Evolutionary conservation across 2,797 vertebrate genomes (phyloP).

Genomic region (Hypotaenidia philippensis): DNA sequence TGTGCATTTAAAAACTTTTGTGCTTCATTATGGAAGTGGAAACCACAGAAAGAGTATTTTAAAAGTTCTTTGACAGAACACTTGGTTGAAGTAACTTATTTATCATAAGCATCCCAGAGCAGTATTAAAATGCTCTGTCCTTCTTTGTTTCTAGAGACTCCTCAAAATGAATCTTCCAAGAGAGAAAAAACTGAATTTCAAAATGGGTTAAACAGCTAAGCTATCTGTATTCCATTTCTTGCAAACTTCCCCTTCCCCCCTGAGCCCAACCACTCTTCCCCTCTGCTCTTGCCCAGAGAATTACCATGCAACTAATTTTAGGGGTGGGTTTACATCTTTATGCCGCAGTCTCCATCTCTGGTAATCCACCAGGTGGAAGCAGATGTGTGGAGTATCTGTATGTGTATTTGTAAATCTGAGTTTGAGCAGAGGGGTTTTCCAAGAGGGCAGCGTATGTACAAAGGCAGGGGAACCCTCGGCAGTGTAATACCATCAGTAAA

Average conservation of each 20-base stretch:
- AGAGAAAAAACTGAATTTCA: background rate
- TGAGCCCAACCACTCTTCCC: background rate
- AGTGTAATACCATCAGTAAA: background rate
- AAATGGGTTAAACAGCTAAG: background rate
- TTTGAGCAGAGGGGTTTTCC: background rate
- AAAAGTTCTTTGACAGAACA: background rate
- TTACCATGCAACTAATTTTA: slow-evolving; percentile 10
- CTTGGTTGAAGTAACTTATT: background rate
- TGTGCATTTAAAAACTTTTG: background rate
- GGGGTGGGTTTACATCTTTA: background rate
- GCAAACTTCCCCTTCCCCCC: background rate
- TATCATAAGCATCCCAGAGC: background rate
- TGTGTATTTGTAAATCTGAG: background rate
- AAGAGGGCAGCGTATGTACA: background rate
- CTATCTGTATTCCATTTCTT: background rate
- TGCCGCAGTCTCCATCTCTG: background rate
- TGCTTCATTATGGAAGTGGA: background rate
- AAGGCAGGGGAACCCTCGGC: background rate
- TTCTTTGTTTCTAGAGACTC: background rate
- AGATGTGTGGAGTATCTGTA: slow-evolving; percentile 42
- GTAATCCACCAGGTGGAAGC: slow-evolving; percentile 72
- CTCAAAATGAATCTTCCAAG: background rate
- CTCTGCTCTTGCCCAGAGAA: background rate
- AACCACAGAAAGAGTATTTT: background rate
- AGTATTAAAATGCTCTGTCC: background rate